These are phyloP conservation scores for Ennomos quercinarius DNA, from an alignment of 2,888 invertebrate genomes.

Conservation along the genomic window DNA sequence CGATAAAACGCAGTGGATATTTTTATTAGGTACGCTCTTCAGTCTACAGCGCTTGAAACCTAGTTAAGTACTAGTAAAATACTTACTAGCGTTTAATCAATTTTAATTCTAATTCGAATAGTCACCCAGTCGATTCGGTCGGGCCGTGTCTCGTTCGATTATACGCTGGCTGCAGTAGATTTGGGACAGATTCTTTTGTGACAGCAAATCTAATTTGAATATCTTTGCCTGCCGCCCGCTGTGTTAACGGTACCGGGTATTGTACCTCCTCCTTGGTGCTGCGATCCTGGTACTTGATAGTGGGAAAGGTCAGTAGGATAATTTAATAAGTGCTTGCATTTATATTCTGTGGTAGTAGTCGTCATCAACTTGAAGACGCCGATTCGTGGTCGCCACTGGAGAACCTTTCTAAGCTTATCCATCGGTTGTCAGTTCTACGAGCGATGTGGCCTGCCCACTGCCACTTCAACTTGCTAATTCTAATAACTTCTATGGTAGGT, in stretches of 20 bases:
- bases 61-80: too few relatives aligned
- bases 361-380: too few relatives aligned
- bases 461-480: too few relatives aligned
- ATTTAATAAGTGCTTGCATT: neutral
- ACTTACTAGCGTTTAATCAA: conserved; percentile 10
- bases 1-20: too few relatives aligned
- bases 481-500: too few relatives aligned
- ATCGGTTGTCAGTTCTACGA: too few relatives aligned
- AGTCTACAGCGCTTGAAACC: too few relatives aligned
- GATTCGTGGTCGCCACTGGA: too few relatives aligned
- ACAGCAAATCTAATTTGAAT: conserved; percentile 37
- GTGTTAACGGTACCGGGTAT: conserved; percentile 36
- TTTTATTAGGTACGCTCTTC: too few relatives aligned
- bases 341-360: too few relatives aligned
- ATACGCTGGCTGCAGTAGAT: conserved; percentile 27
- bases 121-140: conserved; percentile 29
- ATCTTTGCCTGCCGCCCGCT: conserved; percentile 31
- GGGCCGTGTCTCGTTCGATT: conserved; percentile 26
- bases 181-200: conserved; percentile 33
- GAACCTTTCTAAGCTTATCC: too few relatives aligned
- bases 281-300: conserved; percentile 36
- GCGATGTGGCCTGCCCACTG: too few relatives aligned
- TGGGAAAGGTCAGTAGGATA: conserved; percentile 27
- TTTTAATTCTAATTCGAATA: conserved; percentile 4
- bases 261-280: conserved; percentile 29